phyloP scores from a whole-genome alignment of 1,140 invertebrate genomes.

The Goniozus legneri region DNA sequence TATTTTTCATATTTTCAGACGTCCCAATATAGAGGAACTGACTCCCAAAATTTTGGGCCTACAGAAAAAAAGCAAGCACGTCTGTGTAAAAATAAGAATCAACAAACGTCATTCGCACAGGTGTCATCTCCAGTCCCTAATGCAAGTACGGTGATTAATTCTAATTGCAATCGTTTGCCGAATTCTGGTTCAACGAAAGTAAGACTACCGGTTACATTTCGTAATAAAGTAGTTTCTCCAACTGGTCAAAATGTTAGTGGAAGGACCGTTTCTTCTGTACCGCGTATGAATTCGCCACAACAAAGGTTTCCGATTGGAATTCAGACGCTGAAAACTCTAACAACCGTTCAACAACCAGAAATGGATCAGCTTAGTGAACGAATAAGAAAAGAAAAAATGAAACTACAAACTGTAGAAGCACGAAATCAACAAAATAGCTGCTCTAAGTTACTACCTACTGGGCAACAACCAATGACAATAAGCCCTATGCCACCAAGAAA shows the following conservation, averaged over 20 bases:
- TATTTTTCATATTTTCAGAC: slow-evolving; percentile 7
- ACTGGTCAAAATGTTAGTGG: slow-evolving; percentile 17
- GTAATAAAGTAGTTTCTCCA: slow-evolving; percentile 14
- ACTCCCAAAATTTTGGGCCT: background rate
- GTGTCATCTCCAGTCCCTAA: slow-evolving; percentile 6
- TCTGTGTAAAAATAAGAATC: slow-evolving; percentile 16
- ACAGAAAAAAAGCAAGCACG: slow-evolving; percentile 15
- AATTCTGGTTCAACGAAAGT: slow-evolving; percentile 13
- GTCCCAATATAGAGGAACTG: slow-evolving; percentile 8
- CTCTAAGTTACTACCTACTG: no score
- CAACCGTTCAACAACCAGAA: slow-evolving; percentile 22
- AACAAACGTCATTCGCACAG: slow-evolving; percentile 13
- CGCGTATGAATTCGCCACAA: background rate
- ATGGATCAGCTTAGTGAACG: slow-evolving; percentile 38
- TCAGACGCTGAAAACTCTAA: slow-evolving; percentile 16
- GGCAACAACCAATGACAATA: background rate
- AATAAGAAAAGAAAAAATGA: slow-evolving; percentile 35
- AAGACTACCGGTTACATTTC: slow-evolving; percentile 10
- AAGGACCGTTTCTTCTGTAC: slow-evolving; percentile 6
- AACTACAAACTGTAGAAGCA: slow-evolving; percentile 12
- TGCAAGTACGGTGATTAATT: slow-evolving; percentile 5
- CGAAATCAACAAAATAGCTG: background rate
- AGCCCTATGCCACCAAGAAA: background rate
- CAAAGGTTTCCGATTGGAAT: slow-evolving; percentile 16
- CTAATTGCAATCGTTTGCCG: slow-evolving; percentile 8